These are phyloP conservation scores for Rhinatrema bivittatum DNA, from an alignment of 2,797 vertebrate genomes.

Conservation along the genomic window DNA sequence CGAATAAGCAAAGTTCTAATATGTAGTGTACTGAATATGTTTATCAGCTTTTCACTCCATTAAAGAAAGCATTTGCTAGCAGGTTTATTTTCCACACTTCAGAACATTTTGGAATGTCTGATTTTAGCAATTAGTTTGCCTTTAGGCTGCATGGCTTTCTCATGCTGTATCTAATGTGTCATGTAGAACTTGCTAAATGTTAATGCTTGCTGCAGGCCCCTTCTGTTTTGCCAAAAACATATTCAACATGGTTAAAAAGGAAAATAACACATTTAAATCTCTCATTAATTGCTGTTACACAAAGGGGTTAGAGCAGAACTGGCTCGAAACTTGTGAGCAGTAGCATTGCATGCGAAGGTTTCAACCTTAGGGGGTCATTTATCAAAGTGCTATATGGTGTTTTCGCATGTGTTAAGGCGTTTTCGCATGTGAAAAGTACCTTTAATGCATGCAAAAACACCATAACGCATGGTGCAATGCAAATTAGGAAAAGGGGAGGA, in stretches of 20 bases:
- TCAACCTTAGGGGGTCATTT: too few relatives aligned
- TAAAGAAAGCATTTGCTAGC: slow-evolving; percentile 1
- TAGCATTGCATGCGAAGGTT: too few relatives aligned
- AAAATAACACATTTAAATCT: not conserved
- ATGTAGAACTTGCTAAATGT: slow-evolving; percentile 5
- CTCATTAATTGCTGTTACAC: too few relatives aligned
- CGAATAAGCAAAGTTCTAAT: slow-evolving; percentile 3
- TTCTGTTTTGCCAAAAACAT: slow-evolving; percentile 4
- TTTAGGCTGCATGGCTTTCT: slow-evolving; percentile 19
- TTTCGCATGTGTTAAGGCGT: too few relatives aligned
- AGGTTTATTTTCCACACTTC: too few relatives aligned
- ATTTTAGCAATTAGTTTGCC: slow-evolving; percentile 22
- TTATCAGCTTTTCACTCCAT: slow-evolving; percentile 16
- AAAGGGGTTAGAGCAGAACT: too few relatives aligned
- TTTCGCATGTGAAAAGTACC: too few relatives aligned
- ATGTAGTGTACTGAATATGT: not conserved
- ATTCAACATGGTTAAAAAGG: not conserved
- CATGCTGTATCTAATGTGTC: slow-evolving; percentile 24
- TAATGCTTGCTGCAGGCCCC: slow-evolving; percentile 9
- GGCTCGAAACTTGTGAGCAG: too few relatives aligned
- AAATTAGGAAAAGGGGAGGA: too few relatives aligned
- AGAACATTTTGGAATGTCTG: slow-evolving; percentile 22
- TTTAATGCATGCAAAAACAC: too few relatives aligned
- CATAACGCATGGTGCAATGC: too few relatives aligned
- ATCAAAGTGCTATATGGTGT: too few relatives aligned